A percentile compares a stretch with the other conserved stretches of the same genome.
These are phyloP conservation scores for Morone chrysops DNA, from an alignment of 2,113 vertebrate genomes.

Conservation along the genomic window DNA sequence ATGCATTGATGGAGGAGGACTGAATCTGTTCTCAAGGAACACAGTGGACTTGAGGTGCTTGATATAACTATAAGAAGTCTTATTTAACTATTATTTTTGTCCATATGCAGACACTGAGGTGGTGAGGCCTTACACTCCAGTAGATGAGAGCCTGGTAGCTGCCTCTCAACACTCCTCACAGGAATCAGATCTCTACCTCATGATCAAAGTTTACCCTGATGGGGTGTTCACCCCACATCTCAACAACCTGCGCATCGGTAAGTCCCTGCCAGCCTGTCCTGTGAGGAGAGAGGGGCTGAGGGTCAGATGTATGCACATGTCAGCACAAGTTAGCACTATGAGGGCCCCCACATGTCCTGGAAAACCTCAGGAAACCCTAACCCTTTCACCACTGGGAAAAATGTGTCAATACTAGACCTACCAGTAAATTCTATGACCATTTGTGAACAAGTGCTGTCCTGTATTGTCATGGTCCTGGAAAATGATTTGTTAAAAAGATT, in stretches of 20 bases:
- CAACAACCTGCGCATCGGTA: conserved; percentile 88
- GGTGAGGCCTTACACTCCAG: conserved; percentile 94
- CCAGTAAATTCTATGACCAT: too few species aligned
- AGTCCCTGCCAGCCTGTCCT: conserved; percentile 15
- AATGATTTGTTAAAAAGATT: too few species aligned
- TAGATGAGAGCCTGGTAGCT: conserved; percentile 83
- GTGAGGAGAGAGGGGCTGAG: neutral
- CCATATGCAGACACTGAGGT: conserved; percentile 86
- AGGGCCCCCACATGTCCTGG: neutral
- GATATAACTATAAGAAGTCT: neutral
- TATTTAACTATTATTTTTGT: neutral
- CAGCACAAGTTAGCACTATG: neutral
- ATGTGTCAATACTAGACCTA: too few species aligned
- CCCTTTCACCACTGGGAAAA: too few species aligned
- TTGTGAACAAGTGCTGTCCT: too few species aligned
- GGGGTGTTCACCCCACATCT: conserved; percentile 90
- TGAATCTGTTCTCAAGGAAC: neutral
- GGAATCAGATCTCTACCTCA: conserved; percentile 87
- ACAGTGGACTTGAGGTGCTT: neutral
- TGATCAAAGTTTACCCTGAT: conserved; percentile 94
- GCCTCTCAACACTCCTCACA: conserved; percentile 52
- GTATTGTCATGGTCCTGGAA: too few species aligned
- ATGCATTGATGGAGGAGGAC: neutral
- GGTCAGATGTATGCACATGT: neutral
- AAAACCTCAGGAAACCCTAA: too few species aligned